Conservation (phyloP, 2,888 invertebrate species). For the Mimas tiliae region DNA sequence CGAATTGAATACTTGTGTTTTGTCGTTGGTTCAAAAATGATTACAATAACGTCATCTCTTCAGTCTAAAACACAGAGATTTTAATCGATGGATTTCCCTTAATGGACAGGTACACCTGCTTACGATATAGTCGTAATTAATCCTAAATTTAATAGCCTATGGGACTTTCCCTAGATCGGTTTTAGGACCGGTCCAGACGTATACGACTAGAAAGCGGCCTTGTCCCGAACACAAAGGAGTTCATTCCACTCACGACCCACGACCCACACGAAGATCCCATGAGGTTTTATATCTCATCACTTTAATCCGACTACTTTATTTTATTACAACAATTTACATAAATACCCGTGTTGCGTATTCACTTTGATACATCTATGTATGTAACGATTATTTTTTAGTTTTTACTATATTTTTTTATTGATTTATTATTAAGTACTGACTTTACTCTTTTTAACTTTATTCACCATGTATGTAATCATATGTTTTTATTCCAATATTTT, state of each 20-base stretch:
- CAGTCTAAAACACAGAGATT: too few relatives aligned
- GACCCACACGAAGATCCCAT: conserved; percentile 29
- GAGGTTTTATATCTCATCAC: conserved; percentile 1
- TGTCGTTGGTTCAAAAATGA: neutral
- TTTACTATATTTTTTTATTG: neutral
- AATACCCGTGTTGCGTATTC: neutral
- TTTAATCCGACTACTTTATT: conserved; percentile 13
- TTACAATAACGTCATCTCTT: neutral
- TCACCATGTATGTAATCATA: too few relatives aligned
- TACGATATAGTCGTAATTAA: neutral
- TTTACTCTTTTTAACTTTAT: too few relatives aligned
- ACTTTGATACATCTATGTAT: neutral
- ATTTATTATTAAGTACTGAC: neutral
- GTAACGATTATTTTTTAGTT: neutral
- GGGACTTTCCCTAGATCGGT: conserved; percentile 48
- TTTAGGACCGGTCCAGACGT: conserved; percentile 64
- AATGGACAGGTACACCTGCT: too few relatives aligned
- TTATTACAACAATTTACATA: conserved; percentile 16
- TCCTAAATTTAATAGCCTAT: neutral
- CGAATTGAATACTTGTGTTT: too few relatives aligned
- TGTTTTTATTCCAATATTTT: too few relatives aligned
- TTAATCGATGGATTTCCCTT: too few relatives aligned
- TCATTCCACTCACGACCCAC: conserved; percentile 66
- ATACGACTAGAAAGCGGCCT: conserved; percentile 76
- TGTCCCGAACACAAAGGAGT: conserved; percentile 63